These are phyloP conservation scores for Salvelinus fontinalis DNA, from an alignment of 2,113 vertebrate genomes.

Conservation along the genomic window DNA sequence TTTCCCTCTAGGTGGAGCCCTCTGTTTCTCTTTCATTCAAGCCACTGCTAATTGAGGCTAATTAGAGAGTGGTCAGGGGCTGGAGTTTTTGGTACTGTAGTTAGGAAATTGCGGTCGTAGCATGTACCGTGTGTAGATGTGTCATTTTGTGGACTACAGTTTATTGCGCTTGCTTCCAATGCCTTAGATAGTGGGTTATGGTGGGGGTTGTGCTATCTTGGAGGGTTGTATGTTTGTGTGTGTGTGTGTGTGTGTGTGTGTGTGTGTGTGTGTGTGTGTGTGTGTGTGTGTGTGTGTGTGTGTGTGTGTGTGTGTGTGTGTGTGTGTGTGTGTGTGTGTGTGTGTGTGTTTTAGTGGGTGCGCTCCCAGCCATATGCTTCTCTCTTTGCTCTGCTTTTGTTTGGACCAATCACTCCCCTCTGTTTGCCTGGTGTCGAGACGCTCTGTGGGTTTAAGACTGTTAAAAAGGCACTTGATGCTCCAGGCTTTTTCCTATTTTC, in stretches of 20 bases:
- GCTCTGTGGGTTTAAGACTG: slow-evolving; percentile 13
- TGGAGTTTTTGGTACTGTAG: slow-evolving; percentile 28
- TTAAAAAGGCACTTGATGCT: slow-evolving; percentile 12
- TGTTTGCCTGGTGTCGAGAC: slow-evolving; percentile 25
- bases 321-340: background rate
- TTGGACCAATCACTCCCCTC: slow-evolving; percentile 15
- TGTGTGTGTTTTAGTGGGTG: background rate
- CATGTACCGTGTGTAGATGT: slow-evolving; percentile 25
- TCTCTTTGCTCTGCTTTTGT: slow-evolving; percentile 16
- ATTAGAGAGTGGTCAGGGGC: slow-evolving; percentile 57
- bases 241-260: background rate
- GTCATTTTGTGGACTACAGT: slow-evolving; percentile 45
- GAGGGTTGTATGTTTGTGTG: background rate
- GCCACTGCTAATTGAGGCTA: slow-evolving; percentile 70
- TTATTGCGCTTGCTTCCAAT: slow-evolving; percentile 45
- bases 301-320: background rate
- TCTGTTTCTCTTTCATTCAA: slow-evolving; percentile 62
- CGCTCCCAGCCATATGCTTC: slow-evolving; percentile 18
- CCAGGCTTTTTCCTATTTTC: slow-evolving; percentile 9
- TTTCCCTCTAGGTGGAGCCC: slow-evolving; percentile 78
- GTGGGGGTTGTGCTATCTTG: background rate
- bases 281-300: slow-evolving; percentile 1
- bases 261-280: background rate
- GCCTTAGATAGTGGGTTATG: slow-evolving; percentile 39
- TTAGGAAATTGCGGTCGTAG: slow-evolving; percentile 19